Base-by-base conservation (phyloP, 2,888 invertebrate species). In the Epirrhoe tristata region DNA sequence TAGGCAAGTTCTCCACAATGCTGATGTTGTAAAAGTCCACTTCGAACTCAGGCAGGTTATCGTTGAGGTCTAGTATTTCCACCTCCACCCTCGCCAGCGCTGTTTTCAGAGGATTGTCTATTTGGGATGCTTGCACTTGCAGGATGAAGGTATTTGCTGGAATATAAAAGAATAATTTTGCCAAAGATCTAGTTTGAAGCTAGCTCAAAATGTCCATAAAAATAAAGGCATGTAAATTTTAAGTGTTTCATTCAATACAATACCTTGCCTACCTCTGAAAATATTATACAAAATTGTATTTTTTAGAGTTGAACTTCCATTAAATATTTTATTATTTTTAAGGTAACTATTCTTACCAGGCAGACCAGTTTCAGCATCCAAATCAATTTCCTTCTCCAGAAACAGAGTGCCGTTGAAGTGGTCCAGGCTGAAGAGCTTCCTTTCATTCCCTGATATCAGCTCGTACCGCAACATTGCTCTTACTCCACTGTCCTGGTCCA, bases 1-100 rank as follows among this genome's bases (percentile, higher is more conserved):
- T 97, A 0, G 98, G 98, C 34, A 98, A 91, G 84, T 98, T 98
- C 84, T 98, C 98, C 52, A 98, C 98, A 71, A 98, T 98, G 74
- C 98, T 98, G 72, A 98, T 98, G 77, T 98, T 98, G 82, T 98
- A 98, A 78, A 97, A 96, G 78, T 97, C 97, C 0, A 97, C 97
- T 82, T 98, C 98, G 75, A 98, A 98, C 77, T 97, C 96, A 0
- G 98, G 98, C 24, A 96, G 89, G 84, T 98, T 98, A 82, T 98
- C 98, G 78, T 98, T 97, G 8, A 97, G 86, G 79, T 97, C 97
- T 46, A 96, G 81, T 3, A 97, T 90, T 85, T 97, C 95, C 0
- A 97, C 90, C 83, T 97, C 97, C 0, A 97, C 94, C 59, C 96
- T 91, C 0, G 98, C 96, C 5, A 96, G 93, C 0, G 97, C 96